Evolutionary conservation across 1,140 invertebrate species (phyloP).

Genomic region (Triops cancriformis): DNA sequence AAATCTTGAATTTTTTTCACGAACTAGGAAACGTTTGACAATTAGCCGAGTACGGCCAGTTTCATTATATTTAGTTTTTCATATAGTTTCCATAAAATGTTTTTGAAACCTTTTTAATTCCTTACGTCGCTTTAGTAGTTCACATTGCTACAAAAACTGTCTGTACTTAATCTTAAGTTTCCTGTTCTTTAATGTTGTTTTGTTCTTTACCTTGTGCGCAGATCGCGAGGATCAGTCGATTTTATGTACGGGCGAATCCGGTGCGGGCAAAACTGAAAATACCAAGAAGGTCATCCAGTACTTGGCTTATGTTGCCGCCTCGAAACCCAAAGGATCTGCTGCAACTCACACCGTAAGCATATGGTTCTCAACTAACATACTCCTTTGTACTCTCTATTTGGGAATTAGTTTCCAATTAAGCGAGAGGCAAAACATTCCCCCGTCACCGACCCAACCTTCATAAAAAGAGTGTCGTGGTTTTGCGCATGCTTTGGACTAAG

Average conservation of each 20-base stretch:
- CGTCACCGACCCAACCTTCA: background rate
- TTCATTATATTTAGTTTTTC: too few species aligned
- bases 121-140: background rate
- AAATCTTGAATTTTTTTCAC: too few species aligned
- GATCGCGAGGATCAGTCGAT: constrained; percentile 99
- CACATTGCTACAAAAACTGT: background rate
- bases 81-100: too few species aligned
- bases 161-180: background rate
- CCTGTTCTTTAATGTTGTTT: constrained; percentile 11
- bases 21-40: too few species aligned
- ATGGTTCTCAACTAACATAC: background rate
- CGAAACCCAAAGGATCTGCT: constrained; percentile 66
- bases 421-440: background rate
- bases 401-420: background rate
- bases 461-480: background rate
- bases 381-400: background rate
- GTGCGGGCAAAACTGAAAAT: constrained; percentile 99
- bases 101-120: too few species aligned
- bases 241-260: constrained; percentile 99
- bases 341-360: constrained; percentile 65
- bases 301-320: constrained; percentile 94
- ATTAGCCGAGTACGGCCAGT: too few species aligned
- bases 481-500: background rate
- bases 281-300: constrained; percentile 99
- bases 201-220: constrained; percentile 40